Conservation (phyloP, 2,797 vertebrate species). For the Anisognathus igniventris region DNA sequence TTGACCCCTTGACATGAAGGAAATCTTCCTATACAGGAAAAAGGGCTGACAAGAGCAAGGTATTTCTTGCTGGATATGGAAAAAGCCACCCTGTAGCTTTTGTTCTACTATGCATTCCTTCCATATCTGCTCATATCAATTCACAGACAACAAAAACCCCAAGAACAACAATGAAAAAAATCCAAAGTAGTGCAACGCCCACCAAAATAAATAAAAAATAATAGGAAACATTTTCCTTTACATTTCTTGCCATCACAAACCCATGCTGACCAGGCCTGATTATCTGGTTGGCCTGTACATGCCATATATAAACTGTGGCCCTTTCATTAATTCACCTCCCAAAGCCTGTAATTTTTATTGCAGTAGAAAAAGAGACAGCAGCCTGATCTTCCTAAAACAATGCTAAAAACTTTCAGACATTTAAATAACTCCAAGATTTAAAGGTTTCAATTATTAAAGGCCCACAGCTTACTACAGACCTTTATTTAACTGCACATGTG, state of each 20-base stretch:
- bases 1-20: background rate
- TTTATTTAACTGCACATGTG: background rate
- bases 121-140: background rate
- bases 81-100: background rate
- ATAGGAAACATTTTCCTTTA: background rate
- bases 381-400: background rate
- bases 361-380: background rate
- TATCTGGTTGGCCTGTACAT: background rate
- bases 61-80: background rate
- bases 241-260: background rate
- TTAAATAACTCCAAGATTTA: background rate
- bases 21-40: background rate
- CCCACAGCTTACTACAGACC: background rate
- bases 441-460: background rate
- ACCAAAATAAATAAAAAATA: background rate
- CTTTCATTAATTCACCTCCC: background rate
- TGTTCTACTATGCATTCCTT: background rate
- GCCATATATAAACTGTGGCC: background rate
- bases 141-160: background rate
- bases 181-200: fast-evolving
- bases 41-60: background rate
- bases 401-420: background rate
- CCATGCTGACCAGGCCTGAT: background rate
- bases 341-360: background rate
- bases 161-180: background rate